These are phyloP conservation scores for Bombus confusus DNA, from an alignment of 1,140 invertebrate species.

Conservation along the genomic window DNA sequence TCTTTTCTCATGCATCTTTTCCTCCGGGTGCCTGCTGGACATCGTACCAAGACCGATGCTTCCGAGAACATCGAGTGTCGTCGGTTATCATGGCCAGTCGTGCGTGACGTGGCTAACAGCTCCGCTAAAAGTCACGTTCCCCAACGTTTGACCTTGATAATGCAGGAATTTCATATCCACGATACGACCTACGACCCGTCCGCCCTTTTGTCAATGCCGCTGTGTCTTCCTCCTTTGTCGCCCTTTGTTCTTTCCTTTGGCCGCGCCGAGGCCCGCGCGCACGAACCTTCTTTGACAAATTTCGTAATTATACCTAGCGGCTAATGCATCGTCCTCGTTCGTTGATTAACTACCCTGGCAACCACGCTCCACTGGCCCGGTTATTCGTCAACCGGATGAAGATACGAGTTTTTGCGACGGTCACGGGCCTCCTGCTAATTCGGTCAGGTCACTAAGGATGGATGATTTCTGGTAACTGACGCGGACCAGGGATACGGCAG, in stretches of 20 bases:
- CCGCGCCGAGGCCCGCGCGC: too few relatives aligned
- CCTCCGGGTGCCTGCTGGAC: not conserved
- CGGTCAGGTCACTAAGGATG: not conserved
- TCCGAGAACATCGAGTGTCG: slow-evolving; percentile 66
- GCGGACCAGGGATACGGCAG: not conserved
- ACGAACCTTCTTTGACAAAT: slow-evolving; percentile 21
- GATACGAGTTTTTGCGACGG: slow-evolving; percentile 19
- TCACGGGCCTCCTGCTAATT: slow-evolving; percentile 2
- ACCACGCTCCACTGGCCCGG: not conserved
- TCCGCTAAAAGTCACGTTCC: slow-evolving; percentile 60
- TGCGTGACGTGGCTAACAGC: slow-evolving; percentile 64
- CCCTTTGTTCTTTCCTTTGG: too few relatives aligned
- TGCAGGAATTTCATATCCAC: slow-evolving; percentile 57
- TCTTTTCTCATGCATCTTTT: too few relatives aligned
- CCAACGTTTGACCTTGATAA: slow-evolving; percentile 65
- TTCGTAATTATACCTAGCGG: slow-evolving; percentile 21
- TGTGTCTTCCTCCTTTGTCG: not conserved
- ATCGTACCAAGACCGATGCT: slow-evolving; percentile 56
- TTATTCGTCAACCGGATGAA: slow-evolving; percentile 31
- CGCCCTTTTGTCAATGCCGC: not conserved
- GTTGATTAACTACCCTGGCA: slow-evolving; percentile 17
- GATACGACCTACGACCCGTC: not conserved
- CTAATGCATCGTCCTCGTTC: not conserved
- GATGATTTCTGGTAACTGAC: not conserved
- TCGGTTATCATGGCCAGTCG: slow-evolving; percentile 64